Base-by-base conservation (phyloP, 2,797 vertebrate genomes). In the Sebastes diaconus region DNA sequence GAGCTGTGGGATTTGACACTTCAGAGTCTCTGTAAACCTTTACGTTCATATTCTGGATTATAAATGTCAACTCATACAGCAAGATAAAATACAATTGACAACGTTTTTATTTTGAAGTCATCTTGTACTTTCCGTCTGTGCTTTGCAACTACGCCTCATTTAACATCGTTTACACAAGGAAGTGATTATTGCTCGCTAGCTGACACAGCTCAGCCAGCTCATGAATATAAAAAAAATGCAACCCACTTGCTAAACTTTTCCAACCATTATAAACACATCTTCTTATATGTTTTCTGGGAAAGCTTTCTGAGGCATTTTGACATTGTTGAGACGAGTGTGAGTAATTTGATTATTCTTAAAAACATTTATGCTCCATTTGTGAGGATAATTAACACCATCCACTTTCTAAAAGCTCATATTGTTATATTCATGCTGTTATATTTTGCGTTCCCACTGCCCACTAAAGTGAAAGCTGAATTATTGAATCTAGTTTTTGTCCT, bases 81-180 rank as follows among this genome's bases (percentile, higher is more conserved):
- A 42, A 42, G 39, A 42, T 42, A 42, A 42, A 42, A 42, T 42
- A 42, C 39, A 42, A 0, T 0, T 7, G 3, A 42, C 39, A 46
- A 46, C 42, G 0, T 46, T 46, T 46, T n/a, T 52, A 1, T 52
- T 52, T 52, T 4, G 50, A 52, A 72, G 50, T 25, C 57, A 30
- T 79, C n/a, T 57, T 67, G 52, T 67, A 36, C 55, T 80, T 81
- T 80, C 60, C 72, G 72, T 83, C 70, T 74, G 75, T 74, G 75
- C 59, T 81, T 69, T 87, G 72, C 29, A 42, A 68, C 77, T 70
- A 59, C 30, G 83, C 69, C 82, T 91, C 78, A 84, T 88, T 92
- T 87, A 86, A 75, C 81, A 54, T 73, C 29, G 66, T 90, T 88
- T 90, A 89, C 84, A 90, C 87, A 87, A 88, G 87, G 85, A 93